Conservation (phyloP, 2,113 vertebrate genomes). For the Carettochelys insculpta region DNA sequence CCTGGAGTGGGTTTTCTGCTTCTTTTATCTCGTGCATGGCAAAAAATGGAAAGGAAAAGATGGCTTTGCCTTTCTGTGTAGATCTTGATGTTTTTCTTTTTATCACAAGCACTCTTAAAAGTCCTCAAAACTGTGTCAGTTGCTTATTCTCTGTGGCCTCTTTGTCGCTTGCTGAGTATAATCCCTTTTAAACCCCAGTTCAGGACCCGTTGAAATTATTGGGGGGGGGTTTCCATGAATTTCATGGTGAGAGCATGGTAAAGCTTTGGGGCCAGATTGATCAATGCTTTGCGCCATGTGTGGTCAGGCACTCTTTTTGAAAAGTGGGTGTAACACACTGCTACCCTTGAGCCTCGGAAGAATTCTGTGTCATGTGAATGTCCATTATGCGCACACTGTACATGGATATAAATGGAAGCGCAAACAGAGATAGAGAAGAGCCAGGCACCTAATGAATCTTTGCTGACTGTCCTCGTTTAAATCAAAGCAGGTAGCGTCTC, state of each 20-base stretch:
- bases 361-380: conserved; percentile 37
- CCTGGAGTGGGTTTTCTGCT: background rate
- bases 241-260: background rate
- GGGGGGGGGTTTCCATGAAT: background rate
- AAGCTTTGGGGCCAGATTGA: background rate
- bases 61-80: background rate
- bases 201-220: conserved; percentile 22
- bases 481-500: conserved; percentile 52
- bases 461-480: conserved; percentile 54
- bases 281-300: fast-evolving
- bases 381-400: conserved; percentile 34
- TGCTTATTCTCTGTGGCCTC: background rate
- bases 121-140: background rate
- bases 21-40: background rate
- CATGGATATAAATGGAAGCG: conserved; percentile 42
- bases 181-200: conserved; percentile 26
- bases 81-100: background rate
- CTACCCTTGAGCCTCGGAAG: conserved; percentile 19
- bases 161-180: background rate
- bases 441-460: conserved; percentile 38
- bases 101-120: background rate
- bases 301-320: conserved; percentile 24
- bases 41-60: background rate
- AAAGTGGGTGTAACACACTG: background rate
- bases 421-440: conserved; percentile 57